Percentiles rank a stretch among this genome's conserved stretches.
Conservation (phyloP, 2,888 invertebrate genomes). For the Diabrotica balteata region DNA sequence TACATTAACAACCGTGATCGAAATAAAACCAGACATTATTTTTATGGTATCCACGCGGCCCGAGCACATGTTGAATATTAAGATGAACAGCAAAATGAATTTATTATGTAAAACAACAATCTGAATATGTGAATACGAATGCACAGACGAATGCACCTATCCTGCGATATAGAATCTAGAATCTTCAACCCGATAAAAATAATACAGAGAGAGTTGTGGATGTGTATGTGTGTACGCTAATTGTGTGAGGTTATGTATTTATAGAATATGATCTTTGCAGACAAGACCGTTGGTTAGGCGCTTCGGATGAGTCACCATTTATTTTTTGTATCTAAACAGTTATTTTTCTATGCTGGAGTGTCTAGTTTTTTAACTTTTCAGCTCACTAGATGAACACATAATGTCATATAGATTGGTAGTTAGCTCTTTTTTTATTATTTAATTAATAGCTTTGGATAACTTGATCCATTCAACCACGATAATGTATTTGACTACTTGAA, state of each 20-base stretch:
- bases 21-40: constrained; percentile 32
- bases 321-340: no score
- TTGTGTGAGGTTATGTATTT: not conserved
- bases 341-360: no score
- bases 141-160: constrained; percentile 21
- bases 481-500: no score
- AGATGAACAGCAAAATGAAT: constrained; percentile 31
- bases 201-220: not conserved
- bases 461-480: no score
- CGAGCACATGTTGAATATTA: constrained; percentile 36
- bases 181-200: constrained; percentile 20
- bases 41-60: constrained; percentile 39
- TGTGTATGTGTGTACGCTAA: not conserved
- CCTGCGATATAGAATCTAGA: constrained; percentile 10
- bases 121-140: constrained; percentile 31
- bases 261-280: not conserved
- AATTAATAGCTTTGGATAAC: no score
- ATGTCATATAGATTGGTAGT: no score
- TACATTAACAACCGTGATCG: constrained; percentile 33
- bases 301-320: no score
- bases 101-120: constrained; percentile 35
- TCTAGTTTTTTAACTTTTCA: no score
- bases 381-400: no score
- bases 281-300: not conserved
- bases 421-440: no score